A percentile compares a stretch with the other conserved stretches of the same genome.
phyloP scores from a whole-genome alignment of 2,888 invertebrate genomes.

The Leptura quadrifasciata region DNA sequence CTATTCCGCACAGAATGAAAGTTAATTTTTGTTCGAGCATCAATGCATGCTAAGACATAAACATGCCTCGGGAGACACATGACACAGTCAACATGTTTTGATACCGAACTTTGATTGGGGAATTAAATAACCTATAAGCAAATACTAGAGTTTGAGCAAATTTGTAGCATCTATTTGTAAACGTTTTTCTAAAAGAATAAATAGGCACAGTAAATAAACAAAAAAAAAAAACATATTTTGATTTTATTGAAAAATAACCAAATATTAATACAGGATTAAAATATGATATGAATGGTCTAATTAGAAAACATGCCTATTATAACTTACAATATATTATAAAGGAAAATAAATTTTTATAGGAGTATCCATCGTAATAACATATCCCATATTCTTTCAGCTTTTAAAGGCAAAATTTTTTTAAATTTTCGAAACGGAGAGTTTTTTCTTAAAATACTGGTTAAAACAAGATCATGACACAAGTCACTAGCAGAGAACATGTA shows the following conservation, averaged over 20 bases:
- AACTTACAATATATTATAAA: not conserved
- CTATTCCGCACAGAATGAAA: no score
- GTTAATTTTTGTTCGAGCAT: no score
- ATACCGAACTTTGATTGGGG: no score
- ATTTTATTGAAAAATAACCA: slow-evolving; percentile 19
- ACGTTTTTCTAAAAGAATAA: not conserved
- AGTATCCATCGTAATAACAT: not conserved
- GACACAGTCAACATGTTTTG: no score
- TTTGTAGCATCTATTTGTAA: no score
- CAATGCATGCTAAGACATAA: no score
- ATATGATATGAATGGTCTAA: not conserved
- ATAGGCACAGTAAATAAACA: not conserved
- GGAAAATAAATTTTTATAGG: not conserved
- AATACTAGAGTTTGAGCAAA: no score
- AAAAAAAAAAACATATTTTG: slow-evolving; percentile 13
- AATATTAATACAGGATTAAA: not conserved
- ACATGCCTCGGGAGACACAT: no score
- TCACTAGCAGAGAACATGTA: not conserved
- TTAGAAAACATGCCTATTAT: slow-evolving; percentile 1
- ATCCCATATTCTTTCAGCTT: not conserved
- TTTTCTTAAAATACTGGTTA: not conserved
- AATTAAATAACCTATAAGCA: no score
- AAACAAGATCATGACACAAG: not conserved
- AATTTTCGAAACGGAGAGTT: not conserved
- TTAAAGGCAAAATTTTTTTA: not conserved